Evolutionary conservation across 2,797 vertebrate genomes (phyloP).

Genomic region (Pipistrellus nathusii): DNA sequence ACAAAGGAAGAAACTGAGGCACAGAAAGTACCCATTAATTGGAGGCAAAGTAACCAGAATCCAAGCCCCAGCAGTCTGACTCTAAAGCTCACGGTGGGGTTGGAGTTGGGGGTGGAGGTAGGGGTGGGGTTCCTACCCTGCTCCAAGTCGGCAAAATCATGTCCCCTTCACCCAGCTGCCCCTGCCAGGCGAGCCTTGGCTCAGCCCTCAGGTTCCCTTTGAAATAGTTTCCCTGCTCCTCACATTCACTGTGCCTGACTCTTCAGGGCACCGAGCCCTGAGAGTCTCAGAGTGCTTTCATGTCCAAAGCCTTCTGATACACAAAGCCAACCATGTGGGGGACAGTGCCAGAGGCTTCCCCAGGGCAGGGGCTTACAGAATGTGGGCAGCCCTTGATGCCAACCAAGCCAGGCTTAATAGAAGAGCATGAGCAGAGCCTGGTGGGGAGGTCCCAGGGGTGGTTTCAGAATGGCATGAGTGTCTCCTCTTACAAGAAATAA

Average conservation of each 20-base stretch:
- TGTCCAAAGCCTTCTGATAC: not conserved
- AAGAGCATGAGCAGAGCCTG: not conserved
- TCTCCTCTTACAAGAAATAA: not conserved
- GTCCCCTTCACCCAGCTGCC: not conserved
- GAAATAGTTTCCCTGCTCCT: not conserved
- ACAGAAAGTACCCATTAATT: not conserved
- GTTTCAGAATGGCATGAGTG: not conserved
- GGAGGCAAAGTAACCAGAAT: not conserved
- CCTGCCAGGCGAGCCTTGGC: not conserved
- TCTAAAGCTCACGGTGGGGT: not conserved
- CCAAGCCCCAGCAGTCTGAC: not conserved
- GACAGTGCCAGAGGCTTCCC: slow-evolving; percentile 22
- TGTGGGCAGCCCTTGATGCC: not conserved
- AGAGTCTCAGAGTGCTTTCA: slow-evolving; percentile 23
- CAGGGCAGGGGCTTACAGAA: slow-evolving; percentile 28
- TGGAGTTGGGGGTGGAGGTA: too few species aligned
- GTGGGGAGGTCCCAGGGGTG: not conserved
- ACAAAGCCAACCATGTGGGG: not conserved
- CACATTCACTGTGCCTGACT: not conserved
- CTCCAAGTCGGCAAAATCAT: slow-evolving; percentile 26
- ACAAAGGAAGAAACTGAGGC: slow-evolving; percentile 23
- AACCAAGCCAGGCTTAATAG: not conserved
- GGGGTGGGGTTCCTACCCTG: not conserved
- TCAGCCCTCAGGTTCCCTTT: not conserved
- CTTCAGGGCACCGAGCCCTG: not conserved